A percentile compares a stretch with the other conserved stretches of the same genome.
Evolutionary conservation across 2,888 invertebrate genomes (phyloP).

Genomic region (Temnothorax ravouxi): DNA sequence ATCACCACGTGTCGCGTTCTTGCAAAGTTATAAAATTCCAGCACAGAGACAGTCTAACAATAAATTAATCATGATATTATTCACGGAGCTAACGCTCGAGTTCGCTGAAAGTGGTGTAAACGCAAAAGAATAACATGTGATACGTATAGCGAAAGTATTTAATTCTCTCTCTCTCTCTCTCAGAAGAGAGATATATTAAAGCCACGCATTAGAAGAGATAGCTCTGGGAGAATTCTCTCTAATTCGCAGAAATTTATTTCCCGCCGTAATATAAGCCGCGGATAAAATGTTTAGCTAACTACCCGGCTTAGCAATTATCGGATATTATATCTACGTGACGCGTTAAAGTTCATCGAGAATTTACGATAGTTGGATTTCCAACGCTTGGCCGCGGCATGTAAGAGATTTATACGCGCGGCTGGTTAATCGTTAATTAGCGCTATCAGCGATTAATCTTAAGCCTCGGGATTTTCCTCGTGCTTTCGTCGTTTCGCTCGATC

Average conservation of each 20-base stretch:
- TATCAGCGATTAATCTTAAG: slow-evolving; percentile 50
- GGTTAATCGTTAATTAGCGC: slow-evolving; percentile 55
- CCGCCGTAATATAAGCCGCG: not conserved
- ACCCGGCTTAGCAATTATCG: slow-evolving; percentile 40
- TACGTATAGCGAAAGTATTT: slow-evolving; percentile 11
- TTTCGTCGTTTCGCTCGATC: slow-evolving; percentile 29
- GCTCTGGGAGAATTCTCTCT: not conserved
- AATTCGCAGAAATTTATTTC: slow-evolving; percentile 47
- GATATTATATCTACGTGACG: slow-evolving; percentile 50
- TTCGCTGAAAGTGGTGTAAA: not conserved
- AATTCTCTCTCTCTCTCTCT: not conserved
- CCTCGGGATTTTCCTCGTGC: slow-evolving; percentile 22
- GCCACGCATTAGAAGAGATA: not conserved
- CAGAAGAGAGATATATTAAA: not conserved
- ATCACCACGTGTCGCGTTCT: not conserved
- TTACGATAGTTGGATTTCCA: slow-evolving; percentile 45
- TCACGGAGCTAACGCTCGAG: not conserved
- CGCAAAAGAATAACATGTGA: not conserved
- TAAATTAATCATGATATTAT: slow-evolving; percentile 16
- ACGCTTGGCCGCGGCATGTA: slow-evolving; percentile 5
- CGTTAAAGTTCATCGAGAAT: slow-evolving; percentile 44
- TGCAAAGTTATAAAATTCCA: slow-evolving; percentile 13
- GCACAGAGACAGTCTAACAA: not conserved
- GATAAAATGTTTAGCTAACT: slow-evolving; percentile 44
- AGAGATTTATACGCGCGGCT: slow-evolving; percentile 44